Evolutionary conservation across 2,113 vertebrate genomes (phyloP), one percentile per base, ranked within the genome.

Genomic region (Microcebus lehilahytsara): DNA sequence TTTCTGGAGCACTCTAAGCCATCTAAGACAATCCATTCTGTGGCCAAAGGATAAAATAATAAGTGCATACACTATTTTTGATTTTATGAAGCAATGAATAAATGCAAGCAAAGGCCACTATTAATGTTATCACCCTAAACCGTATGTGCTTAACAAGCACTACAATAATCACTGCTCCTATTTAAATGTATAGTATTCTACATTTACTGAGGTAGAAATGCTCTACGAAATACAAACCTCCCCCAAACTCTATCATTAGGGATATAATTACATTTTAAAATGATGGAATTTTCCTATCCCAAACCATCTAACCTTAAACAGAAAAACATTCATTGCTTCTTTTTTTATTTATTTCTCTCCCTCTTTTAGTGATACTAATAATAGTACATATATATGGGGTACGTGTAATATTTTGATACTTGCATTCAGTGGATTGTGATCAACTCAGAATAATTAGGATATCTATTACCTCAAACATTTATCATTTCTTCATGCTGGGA

Each of bases 31-130:
- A 56, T 89, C 78, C 0, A 83, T 86, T 12, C 83, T 96, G 49
- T 92, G 11, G 32, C 94, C 27, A 81, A 16, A 42, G 9, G 8
- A 62, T 64, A 94, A 95, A 75, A 56, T 78, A 16, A 89, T 89
- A 75, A 91, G 53, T 89, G 37, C 79, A 64, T 37, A 0, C 27
- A 1, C 37, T n/a, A 10, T 92, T 97, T 97, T 97, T 67, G 85
- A 75, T 77, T 79, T 17, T 89, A 93, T 60, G 4, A 81, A 96
- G 62, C 27, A 88, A 58, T 74, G 94, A 30, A 0, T 19, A 94
- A 85, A 95, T 91, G 22, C 2, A 92, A 75, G 40, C 69, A 96
- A 58, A 95, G 42, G 14, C 3, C 32, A 2, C 91, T 37, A 32
- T 1, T 60, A 75, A 89, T 72, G 66, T 74, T 88, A 69, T 69